phyloP scores from a whole-genome alignment of 2,888 invertebrate genomes.

The Drosophila paucipuncta region DNA sequence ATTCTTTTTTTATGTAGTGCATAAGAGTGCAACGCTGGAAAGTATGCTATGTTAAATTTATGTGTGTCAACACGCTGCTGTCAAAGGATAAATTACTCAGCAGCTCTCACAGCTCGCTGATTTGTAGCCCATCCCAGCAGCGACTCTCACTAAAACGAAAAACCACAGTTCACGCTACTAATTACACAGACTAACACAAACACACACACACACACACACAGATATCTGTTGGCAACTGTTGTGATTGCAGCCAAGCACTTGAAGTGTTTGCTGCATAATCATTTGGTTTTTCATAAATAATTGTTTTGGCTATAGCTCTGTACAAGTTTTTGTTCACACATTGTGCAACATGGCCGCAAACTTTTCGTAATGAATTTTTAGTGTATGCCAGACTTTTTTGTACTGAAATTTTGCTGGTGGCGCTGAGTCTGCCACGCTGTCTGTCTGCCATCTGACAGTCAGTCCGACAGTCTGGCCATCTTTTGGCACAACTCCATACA shows the following conservation, averaged over 20 bases:
- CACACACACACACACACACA: constrained; percentile 9
- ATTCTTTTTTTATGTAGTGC: constrained; percentile 41
- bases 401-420: constrained; percentile 42
- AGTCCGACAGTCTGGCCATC: constrained; percentile 43
- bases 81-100: constrained; percentile 57
- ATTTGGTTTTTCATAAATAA: constrained; percentile 76
- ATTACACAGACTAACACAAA: constrained; percentile 55
- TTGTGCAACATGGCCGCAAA: constrained; percentile 60
- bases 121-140: constrained; percentile 59
- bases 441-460: constrained; percentile 9
- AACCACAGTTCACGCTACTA: constrained; percentile 50
- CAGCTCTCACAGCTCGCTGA: constrained; percentile 54
- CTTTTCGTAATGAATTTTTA: constrained; percentile 80
- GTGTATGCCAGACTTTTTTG: constrained; percentile 64
- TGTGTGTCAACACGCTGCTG: constrained; percentile 65
- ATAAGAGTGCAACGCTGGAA: constrained; percentile 52
- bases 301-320: constrained; percentile 64
- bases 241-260: constrained; percentile 27
- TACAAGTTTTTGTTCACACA: constrained; percentile 38
- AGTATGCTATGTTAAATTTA: constrained; percentile 74
- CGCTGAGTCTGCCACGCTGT: constrained; percentile 49
- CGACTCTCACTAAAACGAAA: constrained; percentile 12
- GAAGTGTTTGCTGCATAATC: constrained; percentile 71
- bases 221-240: constrained; percentile 3
- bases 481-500: constrained; percentile 62